Conservation (phyloP, 2,797 vertebrate genomes). For the Bucorvus abyssinicus region DNA sequence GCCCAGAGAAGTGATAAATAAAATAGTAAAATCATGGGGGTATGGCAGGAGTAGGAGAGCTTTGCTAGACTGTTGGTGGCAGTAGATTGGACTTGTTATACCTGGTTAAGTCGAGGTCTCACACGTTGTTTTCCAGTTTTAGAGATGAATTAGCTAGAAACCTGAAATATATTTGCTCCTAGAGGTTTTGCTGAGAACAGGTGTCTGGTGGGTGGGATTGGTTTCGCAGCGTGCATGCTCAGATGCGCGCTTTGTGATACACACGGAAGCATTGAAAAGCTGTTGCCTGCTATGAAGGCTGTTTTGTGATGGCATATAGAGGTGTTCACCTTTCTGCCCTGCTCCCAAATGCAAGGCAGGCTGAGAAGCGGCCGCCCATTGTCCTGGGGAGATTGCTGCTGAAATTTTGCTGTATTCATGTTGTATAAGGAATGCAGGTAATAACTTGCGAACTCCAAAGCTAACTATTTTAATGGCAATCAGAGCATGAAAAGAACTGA, state of each 20-base stretch:
- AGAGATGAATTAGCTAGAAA: neutral
- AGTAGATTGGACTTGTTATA: neutral
- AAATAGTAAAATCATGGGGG: neutral
- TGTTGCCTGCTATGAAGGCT: neutral
- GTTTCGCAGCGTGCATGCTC: neutral
- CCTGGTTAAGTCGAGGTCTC: neutral
- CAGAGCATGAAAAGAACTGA: neutral
- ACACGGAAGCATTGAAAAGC: neutral
- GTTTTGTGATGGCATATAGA: neutral
- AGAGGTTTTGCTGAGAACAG: neutral
- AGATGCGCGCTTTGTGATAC: fast-evolving
- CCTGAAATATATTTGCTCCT: neutral
- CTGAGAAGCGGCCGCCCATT: neutral
- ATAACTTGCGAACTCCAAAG: neutral
- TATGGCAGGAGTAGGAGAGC: neutral
- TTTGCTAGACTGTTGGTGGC: neutral
- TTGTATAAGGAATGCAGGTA: neutral
- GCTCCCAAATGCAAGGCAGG: neutral
- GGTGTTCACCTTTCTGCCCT: neutral
- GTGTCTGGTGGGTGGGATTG: fast-evolving
- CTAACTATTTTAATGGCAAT: neutral
- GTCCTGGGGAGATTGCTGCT: neutral
- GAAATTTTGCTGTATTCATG: neutral
- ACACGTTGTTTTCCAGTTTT: neutral
- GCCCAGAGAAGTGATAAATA: neutral